phyloP scores from a whole-genome alignment of 2,797 vertebrate species.

The Rhabdophis nuchalis region DNA sequence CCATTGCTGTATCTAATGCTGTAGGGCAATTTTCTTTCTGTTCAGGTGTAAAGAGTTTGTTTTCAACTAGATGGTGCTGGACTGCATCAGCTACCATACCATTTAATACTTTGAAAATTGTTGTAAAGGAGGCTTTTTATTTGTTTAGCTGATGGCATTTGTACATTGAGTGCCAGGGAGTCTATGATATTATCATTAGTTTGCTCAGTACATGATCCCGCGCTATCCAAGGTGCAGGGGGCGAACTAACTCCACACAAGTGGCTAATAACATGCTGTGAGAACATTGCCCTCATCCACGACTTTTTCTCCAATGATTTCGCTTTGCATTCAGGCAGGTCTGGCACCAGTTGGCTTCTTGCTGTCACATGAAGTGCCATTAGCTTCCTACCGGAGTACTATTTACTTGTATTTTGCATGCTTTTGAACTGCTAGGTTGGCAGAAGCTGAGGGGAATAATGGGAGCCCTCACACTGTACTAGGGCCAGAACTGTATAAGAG shows the following conservation, averaged over 20 bases:
- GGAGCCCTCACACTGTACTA: no score
- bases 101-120: not conserved
- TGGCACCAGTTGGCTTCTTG: not conserved
- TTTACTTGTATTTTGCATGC: not conserved
- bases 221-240: not conserved
- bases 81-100: not conserved
- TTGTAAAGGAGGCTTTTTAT: not conserved
- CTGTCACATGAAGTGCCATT: not conserved
- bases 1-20: no score
- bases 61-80: not conserved
- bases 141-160: not conserved
- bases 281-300: no score
- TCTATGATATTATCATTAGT: not conserved
- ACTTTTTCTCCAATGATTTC: not conserved
- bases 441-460: not conserved
- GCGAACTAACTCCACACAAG: not conserved
- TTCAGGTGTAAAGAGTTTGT: no score
- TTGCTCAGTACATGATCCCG: not conserved
- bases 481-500: not conserved
- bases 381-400: not conserved
- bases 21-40: no score
- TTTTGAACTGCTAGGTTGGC: not conserved
- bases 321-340: not conserved
- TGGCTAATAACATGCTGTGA: not conserved
- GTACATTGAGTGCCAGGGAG: not conserved